phyloP scores from a whole-genome alignment of 2,113 vertebrate genomes.

The Centropus bengalensis region DNA sequence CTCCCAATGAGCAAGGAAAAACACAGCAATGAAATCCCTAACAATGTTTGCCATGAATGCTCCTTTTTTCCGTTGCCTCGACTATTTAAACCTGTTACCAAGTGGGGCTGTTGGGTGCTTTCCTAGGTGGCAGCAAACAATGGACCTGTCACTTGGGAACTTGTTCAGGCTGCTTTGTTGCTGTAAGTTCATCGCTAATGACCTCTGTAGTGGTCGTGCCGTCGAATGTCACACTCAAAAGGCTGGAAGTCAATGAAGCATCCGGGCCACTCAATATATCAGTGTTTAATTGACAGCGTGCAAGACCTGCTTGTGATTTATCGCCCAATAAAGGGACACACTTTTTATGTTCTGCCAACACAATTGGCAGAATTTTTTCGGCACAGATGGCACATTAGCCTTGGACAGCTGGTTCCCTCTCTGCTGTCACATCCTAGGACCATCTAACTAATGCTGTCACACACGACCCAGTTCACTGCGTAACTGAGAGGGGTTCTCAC shows the following conservation, averaged over 20 bases:
- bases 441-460: constrained; percentile 75
- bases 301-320: constrained; percentile 88
- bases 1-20: background rate
- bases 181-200: background rate
- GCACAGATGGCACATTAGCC: constrained; percentile 85
- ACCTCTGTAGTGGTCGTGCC: background rate
- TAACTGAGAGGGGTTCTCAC: constrained; percentile 56
- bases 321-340: constrained; percentile 83
- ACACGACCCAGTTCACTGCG: constrained; percentile 71
- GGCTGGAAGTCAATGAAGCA: constrained; percentile 65
- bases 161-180: background rate
- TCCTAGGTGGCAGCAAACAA: background rate
- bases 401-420: constrained; percentile 83
- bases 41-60: background rate
- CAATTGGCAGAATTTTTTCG: constrained; percentile 79
- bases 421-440: constrained; percentile 74
- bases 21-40: background rate
- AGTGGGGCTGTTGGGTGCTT: background rate
- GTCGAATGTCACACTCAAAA: constrained; percentile 46
- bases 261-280: constrained; percentile 72
- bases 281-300: constrained; percentile 83
- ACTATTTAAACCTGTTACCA: background rate
- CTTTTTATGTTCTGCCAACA: constrained; percentile 78
- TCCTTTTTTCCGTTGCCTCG: background rate
- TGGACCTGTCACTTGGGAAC: background rate